Base-by-base conservation (phyloP, 2,888 invertebrate species). In the Cheilosia vernalis region DNA sequence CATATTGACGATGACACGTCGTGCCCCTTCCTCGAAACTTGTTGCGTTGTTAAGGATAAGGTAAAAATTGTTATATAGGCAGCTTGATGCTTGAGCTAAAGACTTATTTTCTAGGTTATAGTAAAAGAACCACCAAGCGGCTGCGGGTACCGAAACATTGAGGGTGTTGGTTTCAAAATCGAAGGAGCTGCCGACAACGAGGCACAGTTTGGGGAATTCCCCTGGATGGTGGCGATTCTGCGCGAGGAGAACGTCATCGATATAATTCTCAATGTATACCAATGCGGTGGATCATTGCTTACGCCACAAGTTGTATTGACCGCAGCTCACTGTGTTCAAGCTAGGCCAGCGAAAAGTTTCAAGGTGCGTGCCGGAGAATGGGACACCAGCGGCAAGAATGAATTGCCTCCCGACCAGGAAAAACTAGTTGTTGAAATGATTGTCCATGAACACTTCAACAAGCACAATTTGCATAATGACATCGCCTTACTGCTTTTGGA, bases 211-310 rank as follows among this genome's bases (percentile, higher is more conserved):
- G 96, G 95, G 0, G 97, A 97, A 91, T 96, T 96, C 90, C 96
- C 97, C 0, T 97, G 97, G 97, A 96, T 96, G 95, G 94, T 95
- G 0, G 96, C 96, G 0, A 92, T 96, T 33, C 91, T 96, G 13
- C 92, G 93, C 67, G 93, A 94, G 82, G 94, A 94, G 83, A 0
- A 89, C 91, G 0, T 92, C 92, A 24, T 70, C 0, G 92, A 93
- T 88, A 93, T 93, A 89, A 90, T 77, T 21, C 44, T 94, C 49
- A 94, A 93, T 88, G 92, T 94, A 5, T 97, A 96, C 90, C 93
- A 95, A 19, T 97, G 97, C 51, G 97, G 97, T 0, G 97, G 96
- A 0, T 95, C 97, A 0, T 92, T 97, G 7, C 96, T 97, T 87
- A 95, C 96, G 85, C 95, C 90, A 0, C 93, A 93, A 66, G 95